A percentile compares a stretch with the other conserved stretches of the same genome.
phyloP scores from a whole-genome alignment of 2,797 vertebrate genomes.

The Rhabdophis nuchalis region DNA sequence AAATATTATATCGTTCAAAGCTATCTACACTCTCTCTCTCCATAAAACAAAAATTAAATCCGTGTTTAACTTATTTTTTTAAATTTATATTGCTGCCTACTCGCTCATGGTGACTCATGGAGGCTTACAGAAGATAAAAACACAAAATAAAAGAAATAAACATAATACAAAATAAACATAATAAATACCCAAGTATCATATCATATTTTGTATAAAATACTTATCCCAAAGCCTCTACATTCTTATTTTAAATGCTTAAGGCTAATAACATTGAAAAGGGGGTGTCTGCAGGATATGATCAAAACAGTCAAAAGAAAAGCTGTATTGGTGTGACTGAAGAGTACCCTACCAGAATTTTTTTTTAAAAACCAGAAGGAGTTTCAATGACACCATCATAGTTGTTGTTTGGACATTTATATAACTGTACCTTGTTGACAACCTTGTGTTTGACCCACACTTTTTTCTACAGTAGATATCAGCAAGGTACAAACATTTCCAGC shows the following conservation, averaged over 20 bases:
- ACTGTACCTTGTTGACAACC: neutral
- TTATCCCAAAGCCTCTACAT: neutral
- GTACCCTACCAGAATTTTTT: neutral
- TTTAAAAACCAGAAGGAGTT: neutral
- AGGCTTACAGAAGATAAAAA: neutral
- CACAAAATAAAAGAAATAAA: neutral
- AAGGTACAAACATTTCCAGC: neutral
- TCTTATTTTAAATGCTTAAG: neutral
- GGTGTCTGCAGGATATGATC: neutral
- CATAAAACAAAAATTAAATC: neutral
- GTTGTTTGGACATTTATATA: neutral
- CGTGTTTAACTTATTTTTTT: neutral
- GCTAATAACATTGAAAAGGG: neutral
- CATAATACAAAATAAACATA: neutral
- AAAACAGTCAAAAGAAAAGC: neutral
- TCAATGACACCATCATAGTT: neutral
- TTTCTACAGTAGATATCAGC: neutral
- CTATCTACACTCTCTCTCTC: slow-evolving; percentile 8
- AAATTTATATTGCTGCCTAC: neutral
- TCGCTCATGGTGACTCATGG: neutral
- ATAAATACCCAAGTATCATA: neutral
- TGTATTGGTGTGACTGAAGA: neutral
- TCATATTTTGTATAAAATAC: neutral
- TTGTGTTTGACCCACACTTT: neutral
- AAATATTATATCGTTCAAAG: neutral